Base-by-base conservation (phyloP, 1,140 invertebrate species). In the Halictus rubicundus region DNA sequence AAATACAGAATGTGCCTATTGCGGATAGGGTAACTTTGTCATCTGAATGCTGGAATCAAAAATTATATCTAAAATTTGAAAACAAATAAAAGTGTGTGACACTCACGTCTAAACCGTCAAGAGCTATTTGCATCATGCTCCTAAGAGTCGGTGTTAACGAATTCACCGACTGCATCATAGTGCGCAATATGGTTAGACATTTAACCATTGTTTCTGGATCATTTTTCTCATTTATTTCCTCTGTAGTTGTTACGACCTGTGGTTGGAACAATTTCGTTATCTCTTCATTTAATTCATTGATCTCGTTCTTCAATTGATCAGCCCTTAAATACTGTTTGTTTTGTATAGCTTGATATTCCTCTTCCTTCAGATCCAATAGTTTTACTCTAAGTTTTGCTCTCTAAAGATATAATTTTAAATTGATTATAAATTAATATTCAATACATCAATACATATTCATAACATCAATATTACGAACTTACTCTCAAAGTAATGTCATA, bases 351-450 rank as follows among this genome's bases (percentile, higher is more conserved):
- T 93, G 89, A 66, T 95, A 94, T 68, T 95, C 89, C 42, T 95
- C 92, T 69, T 95, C 95, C 79, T 94, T 89, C 1, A 94, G 74
- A 68, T 94, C 92, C 63, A 94, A 93, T 39, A 95, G 82, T 78
- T 95, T 88, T 0, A 95, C 93, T 79, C 93, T 93, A 12, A 96
- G 84, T 83, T 92, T 91, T 12, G 95, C 94, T 86, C 93, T 91
- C 94, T 95, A 80, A 68, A 90, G 42, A 86, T 82, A 49, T 70
- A 10, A 46, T 12, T 12, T 46, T 46, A 9, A 12, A 46, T 46
- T 46, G 14, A 46, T 46, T 12, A 14, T 1, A 14, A 12, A 46
- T 46, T 46, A n/a, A 65, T 54, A 57, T 68, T 52, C 25, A n/a
- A 1, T 7, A 25, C 46, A n/a, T n/a, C n/a, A n/a, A n/a, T n/a